phyloP scores from a whole-genome alignment of 2,888 invertebrate genomes.

The Hermaeophaga mercurialis region DNA sequence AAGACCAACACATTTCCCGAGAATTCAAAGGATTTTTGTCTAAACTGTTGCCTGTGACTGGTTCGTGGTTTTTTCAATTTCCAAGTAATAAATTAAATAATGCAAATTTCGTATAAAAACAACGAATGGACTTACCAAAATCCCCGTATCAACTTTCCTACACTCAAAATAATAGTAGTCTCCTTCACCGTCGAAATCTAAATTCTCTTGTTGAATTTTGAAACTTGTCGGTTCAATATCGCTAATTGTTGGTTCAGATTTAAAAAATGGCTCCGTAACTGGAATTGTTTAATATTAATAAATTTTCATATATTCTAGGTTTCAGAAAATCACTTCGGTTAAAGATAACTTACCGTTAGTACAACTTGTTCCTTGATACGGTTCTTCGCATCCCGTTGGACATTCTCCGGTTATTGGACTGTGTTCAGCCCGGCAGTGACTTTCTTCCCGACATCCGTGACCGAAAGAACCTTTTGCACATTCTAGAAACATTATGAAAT shows the following conservation, averaged over 20 bases:
- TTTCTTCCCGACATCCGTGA: conserved; percentile 40
- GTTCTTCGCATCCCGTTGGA: conserved; percentile 11
- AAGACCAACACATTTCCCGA: too few relatives aligned
- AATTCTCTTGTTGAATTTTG: background rate
- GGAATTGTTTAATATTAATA: too few relatives aligned
- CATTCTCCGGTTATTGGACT: conserved; percentile 26
- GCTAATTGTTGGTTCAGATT: background rate
- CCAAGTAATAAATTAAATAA: too few relatives aligned
- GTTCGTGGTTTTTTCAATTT: too few relatives aligned
- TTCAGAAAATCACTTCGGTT: too few relatives aligned
- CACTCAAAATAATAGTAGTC: background rate
- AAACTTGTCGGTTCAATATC: conserved; percentile 1
- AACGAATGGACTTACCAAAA: too few relatives aligned
- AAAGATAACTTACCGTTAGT: conserved; percentile 35
- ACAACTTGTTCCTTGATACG: conserved; percentile 27
- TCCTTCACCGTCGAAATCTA: conserved; percentile 2
- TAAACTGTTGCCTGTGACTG: too few relatives aligned
- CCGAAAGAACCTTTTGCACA: conserved; percentile 42
- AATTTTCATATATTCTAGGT: too few relatives aligned
- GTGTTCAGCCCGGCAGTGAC: conserved; percentile 36
- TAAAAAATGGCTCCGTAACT: conserved; percentile 1
- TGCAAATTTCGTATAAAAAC: too few relatives aligned
- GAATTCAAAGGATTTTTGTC: too few relatives aligned
- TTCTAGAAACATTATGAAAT: conserved; percentile 35
- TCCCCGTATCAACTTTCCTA: too few relatives aligned